Evolutionary conservation across 2,797 vertebrate genomes (phyloP).

Genomic region (Cichlasoma orientale): DNA sequence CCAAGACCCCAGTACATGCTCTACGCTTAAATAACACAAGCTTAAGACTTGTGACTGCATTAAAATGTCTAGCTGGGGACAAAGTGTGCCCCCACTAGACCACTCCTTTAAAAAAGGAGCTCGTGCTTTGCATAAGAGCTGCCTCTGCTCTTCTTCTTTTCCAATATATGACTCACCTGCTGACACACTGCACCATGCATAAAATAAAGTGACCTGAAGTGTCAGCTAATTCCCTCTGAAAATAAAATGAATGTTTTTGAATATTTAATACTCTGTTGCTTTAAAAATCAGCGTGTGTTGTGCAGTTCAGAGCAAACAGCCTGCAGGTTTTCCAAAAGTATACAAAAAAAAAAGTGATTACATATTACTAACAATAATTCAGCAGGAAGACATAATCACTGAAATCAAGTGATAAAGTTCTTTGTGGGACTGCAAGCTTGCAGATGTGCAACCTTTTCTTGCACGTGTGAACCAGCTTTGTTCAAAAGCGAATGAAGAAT

Average conservation of each 20-base stretch:
- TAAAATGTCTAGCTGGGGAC: neutral
- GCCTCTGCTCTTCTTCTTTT: neutral
- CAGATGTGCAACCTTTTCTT: neutral
- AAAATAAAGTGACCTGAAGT: neutral
- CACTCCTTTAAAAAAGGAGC: neutral
- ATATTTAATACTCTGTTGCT: neutral
- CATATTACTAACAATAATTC: neutral
- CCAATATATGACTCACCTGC: neutral
- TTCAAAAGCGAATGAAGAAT: neutral
- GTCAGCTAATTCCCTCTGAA: neutral
- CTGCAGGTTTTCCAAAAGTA: neutral
- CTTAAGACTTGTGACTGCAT: neutral
- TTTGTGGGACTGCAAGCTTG: neutral
- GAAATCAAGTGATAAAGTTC: neutral
- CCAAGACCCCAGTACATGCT: fast-evolving
- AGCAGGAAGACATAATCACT: neutral
- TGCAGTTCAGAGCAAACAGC: neutral
- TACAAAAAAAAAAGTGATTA: neutral
- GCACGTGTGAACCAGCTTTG: fast-evolving
- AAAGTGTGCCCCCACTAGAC: neutral
- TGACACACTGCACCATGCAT: neutral
- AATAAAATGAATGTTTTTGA: neutral
- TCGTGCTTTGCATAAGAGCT: neutral
- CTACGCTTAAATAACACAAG: neutral
- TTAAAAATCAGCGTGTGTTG: fast-evolving